Percentiles rank a stretch among this genome's conserved stretches.
Conservation (phyloP, 1,140 invertebrate genomes). For the Drosophila nigrodunni region DNA sequence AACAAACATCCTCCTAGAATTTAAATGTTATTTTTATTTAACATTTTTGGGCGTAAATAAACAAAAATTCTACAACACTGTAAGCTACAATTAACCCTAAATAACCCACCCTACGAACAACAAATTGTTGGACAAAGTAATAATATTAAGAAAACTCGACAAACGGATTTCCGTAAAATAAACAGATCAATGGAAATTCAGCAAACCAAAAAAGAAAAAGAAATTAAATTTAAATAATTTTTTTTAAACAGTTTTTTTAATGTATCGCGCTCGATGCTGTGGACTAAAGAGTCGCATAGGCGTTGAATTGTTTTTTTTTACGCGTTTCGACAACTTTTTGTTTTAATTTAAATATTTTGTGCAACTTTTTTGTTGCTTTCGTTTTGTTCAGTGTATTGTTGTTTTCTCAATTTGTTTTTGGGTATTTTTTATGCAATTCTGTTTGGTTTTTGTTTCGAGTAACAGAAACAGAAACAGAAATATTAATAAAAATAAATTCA, state of each 20-base stretch:
- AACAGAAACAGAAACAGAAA: conserved; percentile 50
- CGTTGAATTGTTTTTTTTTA: conserved; percentile 57
- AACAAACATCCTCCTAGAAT: too few species aligned
- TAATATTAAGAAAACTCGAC: conserved; percentile 10
- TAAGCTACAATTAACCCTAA: too few species aligned
- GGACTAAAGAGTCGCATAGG: conserved; percentile 52
- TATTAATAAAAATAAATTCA: conserved; percentile 79
- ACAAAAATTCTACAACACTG: too few species aligned
- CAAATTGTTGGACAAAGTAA: neutral
- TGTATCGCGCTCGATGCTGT: too few species aligned
- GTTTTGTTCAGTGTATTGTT: conserved; percentile 5
- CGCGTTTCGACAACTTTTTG: conserved; percentile 38
- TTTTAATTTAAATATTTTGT: conserved; percentile 29
- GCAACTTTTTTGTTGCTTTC: neutral
- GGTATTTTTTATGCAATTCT: conserved; percentile 27
- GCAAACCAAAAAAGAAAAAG: conserved; percentile 19
- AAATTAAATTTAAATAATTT: neutral
- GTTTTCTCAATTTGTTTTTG: conserved; percentile 21
- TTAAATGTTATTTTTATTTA: too few species aligned
- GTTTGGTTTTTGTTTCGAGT: conserved; percentile 44
- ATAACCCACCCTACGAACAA: too few species aligned
- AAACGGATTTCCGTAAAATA: conserved; percentile 6
- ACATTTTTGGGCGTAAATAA: too few species aligned
- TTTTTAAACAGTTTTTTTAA: too few species aligned
- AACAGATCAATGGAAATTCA: conserved; percentile 6